Conservation (phyloP, 2,797 vertebrate species). For the Gadopsis bispinosus region DNA sequence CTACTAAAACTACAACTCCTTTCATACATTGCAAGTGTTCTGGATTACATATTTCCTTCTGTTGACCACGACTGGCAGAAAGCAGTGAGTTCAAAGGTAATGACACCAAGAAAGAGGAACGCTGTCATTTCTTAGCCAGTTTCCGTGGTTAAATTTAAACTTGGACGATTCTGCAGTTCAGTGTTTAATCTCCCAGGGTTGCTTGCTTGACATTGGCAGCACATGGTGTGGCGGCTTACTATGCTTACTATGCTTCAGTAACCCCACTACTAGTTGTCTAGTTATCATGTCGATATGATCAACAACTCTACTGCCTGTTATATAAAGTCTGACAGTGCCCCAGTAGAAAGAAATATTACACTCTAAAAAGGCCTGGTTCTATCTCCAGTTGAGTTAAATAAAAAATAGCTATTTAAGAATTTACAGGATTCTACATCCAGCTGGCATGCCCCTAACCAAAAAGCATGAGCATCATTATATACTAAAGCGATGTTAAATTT, state of each 20-base stretch:
- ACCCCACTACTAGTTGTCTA: not conserved
- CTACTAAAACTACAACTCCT: too few relatives aligned
- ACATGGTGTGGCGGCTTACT: not conserved
- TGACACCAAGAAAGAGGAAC: not conserved
- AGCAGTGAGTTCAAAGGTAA: not conserved
- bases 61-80: not conserved
- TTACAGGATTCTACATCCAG: not conserved
- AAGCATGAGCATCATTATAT: too few relatives aligned
- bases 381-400: too few relatives aligned
- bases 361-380: too few relatives aligned
- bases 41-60: not conserved
- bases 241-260: not conserved
- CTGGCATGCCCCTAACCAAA: not conserved
- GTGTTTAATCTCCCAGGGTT: not conserved
- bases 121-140: not conserved
- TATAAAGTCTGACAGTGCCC: not conserved
- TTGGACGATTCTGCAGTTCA: not conserved
- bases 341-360: not conserved
- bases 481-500: not conserved
- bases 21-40: not conserved
- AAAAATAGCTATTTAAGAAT: too few relatives aligned
- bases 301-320: not conserved
- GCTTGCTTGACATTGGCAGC: not conserved
- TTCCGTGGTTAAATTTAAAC: not conserved
- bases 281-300: not conserved